phyloP scores from a whole-genome alignment of 2,797 vertebrate species.

The Clarias platycephalus region DNA sequence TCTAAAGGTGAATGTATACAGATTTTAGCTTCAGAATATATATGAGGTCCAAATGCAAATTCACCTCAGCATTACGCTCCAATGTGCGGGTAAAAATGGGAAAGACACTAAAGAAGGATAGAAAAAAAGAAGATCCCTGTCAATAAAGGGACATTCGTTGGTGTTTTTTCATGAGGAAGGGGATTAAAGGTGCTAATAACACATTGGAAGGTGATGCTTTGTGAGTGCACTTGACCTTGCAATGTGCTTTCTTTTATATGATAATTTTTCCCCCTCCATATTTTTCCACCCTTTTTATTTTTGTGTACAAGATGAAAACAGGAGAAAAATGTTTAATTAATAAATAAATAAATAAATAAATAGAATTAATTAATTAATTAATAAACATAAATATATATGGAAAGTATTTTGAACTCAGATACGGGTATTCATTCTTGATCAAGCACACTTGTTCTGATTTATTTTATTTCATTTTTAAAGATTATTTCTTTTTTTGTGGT shows the following conservation, averaged over 20 bases:
- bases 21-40: conserved; percentile 62
- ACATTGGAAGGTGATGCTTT: conserved; percentile 78
- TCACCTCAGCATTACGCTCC: conserved; percentile 76
- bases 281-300: conserved; percentile 67
- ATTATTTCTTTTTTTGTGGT: conserved; percentile 32
- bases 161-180: conserved; percentile 50
- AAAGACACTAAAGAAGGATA: conserved; percentile 78
- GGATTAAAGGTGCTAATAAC: conserved; percentile 78
- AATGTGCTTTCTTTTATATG: conserved; percentile 59
- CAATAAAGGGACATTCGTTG: background rate
- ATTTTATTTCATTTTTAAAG: background rate
- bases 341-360: conserved; percentile 65
- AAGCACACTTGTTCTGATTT: conserved; percentile 77
- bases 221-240: conserved; percentile 74
- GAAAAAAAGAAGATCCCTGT: conserved; percentile 54
- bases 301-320: conserved; percentile 74
- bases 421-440: conserved; percentile 80
- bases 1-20: conserved; percentile 75
- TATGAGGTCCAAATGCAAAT: conserved; percentile 58
- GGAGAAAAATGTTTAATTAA: conserved; percentile 72
- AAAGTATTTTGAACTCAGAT: conserved; percentile 82
- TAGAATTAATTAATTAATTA: conserved; percentile 57
- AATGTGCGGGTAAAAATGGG: conserved; percentile 76
- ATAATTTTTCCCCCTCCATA: conserved; percentile 49
- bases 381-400: conserved; percentile 56